phyloP scores from a whole-genome alignment of 2,888 invertebrate species.

The Leptinotarsa peninsularis region DNA sequence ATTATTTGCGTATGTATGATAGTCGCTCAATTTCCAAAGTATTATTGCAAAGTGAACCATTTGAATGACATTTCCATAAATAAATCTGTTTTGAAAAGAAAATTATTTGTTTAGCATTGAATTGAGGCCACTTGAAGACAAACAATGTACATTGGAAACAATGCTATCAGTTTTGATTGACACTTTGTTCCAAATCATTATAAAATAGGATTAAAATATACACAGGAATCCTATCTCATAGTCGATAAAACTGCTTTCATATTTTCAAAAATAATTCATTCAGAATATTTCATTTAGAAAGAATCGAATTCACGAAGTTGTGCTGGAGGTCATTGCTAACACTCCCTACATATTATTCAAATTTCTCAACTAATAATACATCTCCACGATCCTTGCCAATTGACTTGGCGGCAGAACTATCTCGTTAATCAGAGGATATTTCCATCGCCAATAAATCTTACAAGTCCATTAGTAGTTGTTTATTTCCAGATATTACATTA shows the following conservation, averaged over 20 bases:
- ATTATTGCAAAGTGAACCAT: background rate
- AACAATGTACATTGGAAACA: background rate
- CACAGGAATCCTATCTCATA: background rate
- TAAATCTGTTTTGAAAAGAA: background rate
- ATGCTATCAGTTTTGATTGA: background rate
- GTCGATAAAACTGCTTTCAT: background rate
- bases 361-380: constrained; percentile 27
- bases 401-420: constrained; percentile 32
- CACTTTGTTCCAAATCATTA: background rate
- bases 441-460: constrained; percentile 35
- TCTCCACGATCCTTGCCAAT: constrained; percentile 30
- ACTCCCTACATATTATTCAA: constrained; percentile 12
- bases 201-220: background rate
- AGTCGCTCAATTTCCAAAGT: background rate
- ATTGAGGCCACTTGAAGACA: background rate
- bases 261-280: background rate
- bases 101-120: background rate
- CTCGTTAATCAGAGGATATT: constrained; percentile 37
- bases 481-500: constrained; percentile 12
- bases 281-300: background rate
- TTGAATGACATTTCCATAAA: constrained; percentile 1
- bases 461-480: constrained; percentile 25
- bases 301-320: background rate
- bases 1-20: background rate
- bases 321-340: constrained; percentile 11